A percentile compares a stretch with the other conserved stretches of the same genome.
Conservation (phyloP, 2,113 vertebrate genomes). For the Phoenicopterus ruber region DNA sequence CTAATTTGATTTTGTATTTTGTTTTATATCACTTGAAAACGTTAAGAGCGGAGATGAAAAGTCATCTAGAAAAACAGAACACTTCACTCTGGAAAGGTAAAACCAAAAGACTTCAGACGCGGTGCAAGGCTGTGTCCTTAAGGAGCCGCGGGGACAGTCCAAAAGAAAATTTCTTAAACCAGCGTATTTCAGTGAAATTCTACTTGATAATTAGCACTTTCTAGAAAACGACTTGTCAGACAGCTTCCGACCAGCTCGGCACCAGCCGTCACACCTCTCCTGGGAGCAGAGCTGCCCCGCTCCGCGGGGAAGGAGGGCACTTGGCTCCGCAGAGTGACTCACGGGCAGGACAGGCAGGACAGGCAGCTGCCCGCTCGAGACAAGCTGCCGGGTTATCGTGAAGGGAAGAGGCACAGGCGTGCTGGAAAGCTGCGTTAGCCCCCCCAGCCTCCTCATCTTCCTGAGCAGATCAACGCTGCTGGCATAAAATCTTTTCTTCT, state of each 20-base stretch:
- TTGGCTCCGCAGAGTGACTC: background rate
- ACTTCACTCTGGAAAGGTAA: background rate
- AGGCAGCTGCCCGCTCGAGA: background rate
- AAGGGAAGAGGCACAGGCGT: background rate
- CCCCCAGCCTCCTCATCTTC: background rate
- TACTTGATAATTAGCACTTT: background rate
- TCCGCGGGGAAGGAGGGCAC: background rate
- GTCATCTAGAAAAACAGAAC: background rate
- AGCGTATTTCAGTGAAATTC: background rate
- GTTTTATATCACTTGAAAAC: background rate
- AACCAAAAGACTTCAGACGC: rapidly evolving
- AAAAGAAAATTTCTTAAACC: background rate
- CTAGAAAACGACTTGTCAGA: background rate
- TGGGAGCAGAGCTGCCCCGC: background rate
- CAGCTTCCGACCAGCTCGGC: background rate
- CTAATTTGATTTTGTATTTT: background rate
- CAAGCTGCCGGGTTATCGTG: background rate
- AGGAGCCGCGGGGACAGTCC: background rate
- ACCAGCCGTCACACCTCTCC: background rate
- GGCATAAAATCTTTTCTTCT: background rate
- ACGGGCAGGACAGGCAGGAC: background rate
- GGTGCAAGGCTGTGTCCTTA: background rate
- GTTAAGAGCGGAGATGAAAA: background rate
- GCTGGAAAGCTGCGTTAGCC: background rate
- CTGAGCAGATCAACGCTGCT: background rate